A percentile compares a stretch with the other conserved stretches of the same genome.
phyloP scores from a whole-genome alignment of 1,140 invertebrate species.

The Cydia amplana region DNA sequence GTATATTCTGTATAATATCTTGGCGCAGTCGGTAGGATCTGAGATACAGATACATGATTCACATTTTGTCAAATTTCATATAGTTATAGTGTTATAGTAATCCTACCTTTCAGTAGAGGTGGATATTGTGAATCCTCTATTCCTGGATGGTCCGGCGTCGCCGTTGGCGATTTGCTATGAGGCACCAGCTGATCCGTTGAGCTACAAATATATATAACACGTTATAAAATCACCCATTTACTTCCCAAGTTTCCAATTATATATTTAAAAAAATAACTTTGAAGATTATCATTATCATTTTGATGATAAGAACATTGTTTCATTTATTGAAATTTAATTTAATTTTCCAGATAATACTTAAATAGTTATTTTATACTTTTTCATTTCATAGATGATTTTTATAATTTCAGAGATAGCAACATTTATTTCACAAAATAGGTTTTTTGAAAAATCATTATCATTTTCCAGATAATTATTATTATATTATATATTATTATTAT shows the following conservation, averaged over 20 bases:
- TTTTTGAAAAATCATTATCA: not conserved
- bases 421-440: not conserved
- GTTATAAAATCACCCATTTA: constrained; percentile 26
- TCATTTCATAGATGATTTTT: not conserved
- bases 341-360: too few relatives aligned
- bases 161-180: constrained; percentile 77
- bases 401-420: not conserved
- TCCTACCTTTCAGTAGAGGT: constrained; percentile 73
- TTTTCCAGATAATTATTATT: too few relatives aligned
- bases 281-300: not conserved
- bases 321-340: not conserved
- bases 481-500: too few relatives aligned
- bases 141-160: constrained; percentile 56
- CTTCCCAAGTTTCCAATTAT: not conserved
- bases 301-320: not conserved
- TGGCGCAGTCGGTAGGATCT: too few relatives aligned
- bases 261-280: too few relatives aligned
- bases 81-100: too few relatives aligned
- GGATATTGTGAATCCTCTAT: constrained; percentile 72
- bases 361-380: too few relatives aligned
- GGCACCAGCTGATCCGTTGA: constrained; percentile 71
- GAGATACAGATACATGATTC: too few relatives aligned
- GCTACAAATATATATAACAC: constrained; percentile 56
- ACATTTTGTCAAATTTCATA: too few relatives aligned
- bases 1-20: too few relatives aligned